A percentile compares a stretch with the other conserved stretches of the same genome.
These are phyloP conservation scores for Limnothrissa miodon DNA, from an alignment of 2,113 vertebrate genomes.

Conservation along the genomic window DNA sequence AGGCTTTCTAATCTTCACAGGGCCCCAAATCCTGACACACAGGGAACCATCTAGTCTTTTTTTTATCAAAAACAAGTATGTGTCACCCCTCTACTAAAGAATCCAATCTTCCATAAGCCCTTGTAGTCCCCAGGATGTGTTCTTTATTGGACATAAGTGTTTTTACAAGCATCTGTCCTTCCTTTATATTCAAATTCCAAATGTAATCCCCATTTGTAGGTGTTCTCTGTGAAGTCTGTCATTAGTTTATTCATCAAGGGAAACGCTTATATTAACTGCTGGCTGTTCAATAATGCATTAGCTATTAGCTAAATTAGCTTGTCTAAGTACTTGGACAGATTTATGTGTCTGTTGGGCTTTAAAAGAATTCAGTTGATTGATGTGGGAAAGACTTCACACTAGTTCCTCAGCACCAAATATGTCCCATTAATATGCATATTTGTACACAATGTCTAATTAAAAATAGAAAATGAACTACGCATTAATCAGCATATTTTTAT, in stretches of 20 bases:
- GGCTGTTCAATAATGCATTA: not conserved
- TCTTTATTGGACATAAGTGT: not conserved
- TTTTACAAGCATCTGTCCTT: not conserved
- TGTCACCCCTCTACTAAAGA: not conserved
- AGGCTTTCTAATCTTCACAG: not conserved
- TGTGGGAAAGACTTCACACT: not conserved
- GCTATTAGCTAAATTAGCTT: constrained; percentile 12
- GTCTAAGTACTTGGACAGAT: not conserved
- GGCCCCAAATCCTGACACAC: not conserved
- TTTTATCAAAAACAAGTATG: not conserved
- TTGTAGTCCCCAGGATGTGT: not conserved
- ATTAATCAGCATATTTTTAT: too few species aligned
- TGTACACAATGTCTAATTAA: too few species aligned
- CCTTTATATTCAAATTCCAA: not conserved
- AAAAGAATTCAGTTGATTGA: not conserved
- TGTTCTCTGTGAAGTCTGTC: not conserved
- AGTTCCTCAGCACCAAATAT: not conserved
- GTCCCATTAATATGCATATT: too few species aligned
- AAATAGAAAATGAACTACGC: too few species aligned
- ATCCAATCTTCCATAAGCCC: not conserved
- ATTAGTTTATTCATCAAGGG: not conserved
- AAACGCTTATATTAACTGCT: not conserved
- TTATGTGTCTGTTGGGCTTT: constrained; percentile 3
- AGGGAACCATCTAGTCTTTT: not conserved
- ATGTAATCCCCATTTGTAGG: not conserved